Evolutionary conservation across 2,113 vertebrate genomes (phyloP).

Genomic region (Plecotus auritus): DNA sequence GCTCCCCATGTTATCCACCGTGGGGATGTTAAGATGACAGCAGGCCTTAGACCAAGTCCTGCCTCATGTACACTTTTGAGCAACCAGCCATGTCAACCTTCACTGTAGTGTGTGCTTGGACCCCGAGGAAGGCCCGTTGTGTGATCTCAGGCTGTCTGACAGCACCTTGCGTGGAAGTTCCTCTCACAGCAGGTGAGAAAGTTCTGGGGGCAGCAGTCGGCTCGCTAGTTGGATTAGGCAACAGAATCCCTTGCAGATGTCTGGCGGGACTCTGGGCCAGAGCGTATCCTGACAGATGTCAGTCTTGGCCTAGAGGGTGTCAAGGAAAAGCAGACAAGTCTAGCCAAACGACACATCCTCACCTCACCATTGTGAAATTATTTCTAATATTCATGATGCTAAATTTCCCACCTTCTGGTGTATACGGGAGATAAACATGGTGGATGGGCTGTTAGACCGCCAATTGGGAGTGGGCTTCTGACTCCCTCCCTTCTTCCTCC

Average conservation of each 20-base stretch:
- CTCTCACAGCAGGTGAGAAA: background rate
- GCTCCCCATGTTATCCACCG: fast-evolving
- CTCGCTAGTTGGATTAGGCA: background rate
- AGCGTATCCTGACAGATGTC: background rate
- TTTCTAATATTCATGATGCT: background rate
- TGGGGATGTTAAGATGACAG: background rate
- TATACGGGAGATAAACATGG: background rate
- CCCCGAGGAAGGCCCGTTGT: no score
- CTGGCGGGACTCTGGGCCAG: background rate
- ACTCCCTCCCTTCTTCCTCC: no score
- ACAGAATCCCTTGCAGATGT: background rate
- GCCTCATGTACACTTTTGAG: background rate
- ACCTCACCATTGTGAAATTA: background rate
- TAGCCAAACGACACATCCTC: background rate
- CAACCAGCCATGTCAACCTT: background rate
- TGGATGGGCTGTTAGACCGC: fast-evolving
- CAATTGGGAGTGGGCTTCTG: background rate
- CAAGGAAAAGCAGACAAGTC: background rate
- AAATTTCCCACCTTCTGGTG: background rate
- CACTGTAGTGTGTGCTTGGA: fast-evolving
- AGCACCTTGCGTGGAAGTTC: background rate
- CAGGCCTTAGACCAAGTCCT: background rate
- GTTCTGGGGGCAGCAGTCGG: background rate
- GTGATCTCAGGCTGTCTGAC: background rate
- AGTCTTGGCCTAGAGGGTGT: background rate